Base-by-base conservation (phyloP, 2,888 invertebrate genomes). In the Miltochrista miniata region DNA sequence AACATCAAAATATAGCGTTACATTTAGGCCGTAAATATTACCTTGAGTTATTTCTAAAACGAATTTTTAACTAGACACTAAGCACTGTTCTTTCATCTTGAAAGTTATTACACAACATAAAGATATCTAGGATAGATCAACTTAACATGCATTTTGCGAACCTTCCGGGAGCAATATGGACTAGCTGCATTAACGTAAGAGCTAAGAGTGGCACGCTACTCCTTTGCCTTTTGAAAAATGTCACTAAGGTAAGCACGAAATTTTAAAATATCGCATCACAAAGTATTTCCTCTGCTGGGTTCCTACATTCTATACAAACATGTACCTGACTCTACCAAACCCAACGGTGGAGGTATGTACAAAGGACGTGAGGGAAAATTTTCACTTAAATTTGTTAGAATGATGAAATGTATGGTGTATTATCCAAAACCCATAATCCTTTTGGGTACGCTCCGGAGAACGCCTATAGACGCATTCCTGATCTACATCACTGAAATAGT, bases 211-310 rank as follows among this genome's bases (percentile, higher is more conserved):
- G 51, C 53, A 51, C 54, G 53, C 37, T 51, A 48, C 50, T 65
- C 43, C 66, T 62, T 56, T 60, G 46, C 67, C 56, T 53, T 59
- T 56, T 56, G 44, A 51, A 67, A 66, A 69, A 69, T 67, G 60
- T 66, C 67, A 68, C 62, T 54, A 51, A 59, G 54, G 58, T 50
- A 50, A 56, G 56, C 50, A 50, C 49, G 51, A 59, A 47, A 56
- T 65, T 61, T 65, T 24, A 2, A 61, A 61, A 56, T 37, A 48
- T 68, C 36, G 37, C 51, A 29, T 56, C 41, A 35, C 45, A 48
- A 52, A 55, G 35, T 51, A 60, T 52, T 68, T 61, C 37, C 52
- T 58, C 18, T 47, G 36, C 37, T 36, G 14, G 15, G 8, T n/a
- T n/a, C 33, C 47, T 4, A 42, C 35, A 13, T 38, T 37, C 43